Percentiles rank a stretch among this genome's conserved stretches.
Conservation (phyloP, 2,888 invertebrate genomes). For the Hermodice carunculata region DNA sequence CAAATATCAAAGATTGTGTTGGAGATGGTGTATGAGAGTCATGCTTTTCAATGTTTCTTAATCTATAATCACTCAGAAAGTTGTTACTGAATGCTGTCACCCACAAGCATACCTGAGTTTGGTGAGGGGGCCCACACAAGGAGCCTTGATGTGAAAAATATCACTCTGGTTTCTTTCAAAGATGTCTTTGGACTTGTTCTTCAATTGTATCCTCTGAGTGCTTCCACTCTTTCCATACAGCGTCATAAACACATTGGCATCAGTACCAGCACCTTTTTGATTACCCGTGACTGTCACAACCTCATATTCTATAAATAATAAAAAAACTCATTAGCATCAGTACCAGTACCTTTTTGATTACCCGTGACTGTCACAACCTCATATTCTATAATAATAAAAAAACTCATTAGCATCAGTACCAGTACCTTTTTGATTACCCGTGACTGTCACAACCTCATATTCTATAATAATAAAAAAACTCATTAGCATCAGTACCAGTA, state of each 20-base stretch:
- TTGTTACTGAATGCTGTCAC: too few species aligned
- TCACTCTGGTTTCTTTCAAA: constrained; percentile 60
- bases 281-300: constrained; percentile 68
- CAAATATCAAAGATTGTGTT: too few species aligned
- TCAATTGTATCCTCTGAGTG: constrained; percentile 62
- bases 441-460: constrained; percentile 64
- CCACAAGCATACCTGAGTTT: constrained; percentile 56
- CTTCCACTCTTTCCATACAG: constrained; percentile 65
- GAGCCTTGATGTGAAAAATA: constrained; percentile 60
- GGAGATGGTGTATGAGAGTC: too few species aligned
- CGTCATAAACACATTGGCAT: constrained; percentile 67
- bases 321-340: neutral
- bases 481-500: constrained; percentile 68
- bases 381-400: too few species aligned
- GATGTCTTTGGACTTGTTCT: constrained; percentile 47
- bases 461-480: too few species aligned
- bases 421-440: constrained; percentile 63
- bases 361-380: too few species aligned
- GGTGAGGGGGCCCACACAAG: constrained; percentile 66
- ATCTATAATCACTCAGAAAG: neutral
- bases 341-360: neutral
- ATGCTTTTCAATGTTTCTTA: too few species aligned
- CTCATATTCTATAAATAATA: constrained; percentile 64
- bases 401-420: constrained; percentile 70
- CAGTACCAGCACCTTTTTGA: constrained; percentile 61